A percentile compares a stretch with the other conserved stretches of the same genome.
Conservation (phyloP, 2,797 vertebrate genomes). For the Mus spretus region DNA sequence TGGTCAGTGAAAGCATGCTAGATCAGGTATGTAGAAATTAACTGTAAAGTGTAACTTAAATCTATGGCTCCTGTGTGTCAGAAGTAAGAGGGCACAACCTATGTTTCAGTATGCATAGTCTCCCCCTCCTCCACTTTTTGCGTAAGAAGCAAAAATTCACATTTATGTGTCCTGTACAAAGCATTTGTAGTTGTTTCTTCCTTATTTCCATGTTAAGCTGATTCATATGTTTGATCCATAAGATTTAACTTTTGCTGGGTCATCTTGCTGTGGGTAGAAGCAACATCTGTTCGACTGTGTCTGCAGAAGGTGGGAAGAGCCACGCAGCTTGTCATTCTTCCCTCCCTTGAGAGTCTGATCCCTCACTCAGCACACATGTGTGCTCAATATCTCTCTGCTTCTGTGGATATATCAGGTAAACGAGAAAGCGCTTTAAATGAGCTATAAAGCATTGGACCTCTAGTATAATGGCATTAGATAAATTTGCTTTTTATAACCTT, state of each 20-base stretch:
- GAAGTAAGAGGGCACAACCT: neutral
- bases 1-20: slow-evolving; percentile 90
- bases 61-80: neutral
- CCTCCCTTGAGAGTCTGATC: neutral
- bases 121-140: neutral
- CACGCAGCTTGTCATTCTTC: neutral
- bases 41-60: slow-evolving; percentile 61
- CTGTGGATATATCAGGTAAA: slow-evolving; percentile 44
- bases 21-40: slow-evolving; percentile 92
- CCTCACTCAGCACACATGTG: neutral
- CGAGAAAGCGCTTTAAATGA: slow-evolving; percentile 51
- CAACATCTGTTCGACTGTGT: slow-evolving; percentile 48
- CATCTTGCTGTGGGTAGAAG: slow-evolving; percentile 54
- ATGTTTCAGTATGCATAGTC: slow-evolving; percentile 22
- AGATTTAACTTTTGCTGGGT: slow-evolving; percentile 64
- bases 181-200: slow-evolving; percentile 62
- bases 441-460: neutral
- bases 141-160: slow-evolving; percentile 5
- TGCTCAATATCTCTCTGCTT: neutral
- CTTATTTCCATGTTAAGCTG: slow-evolving; percentile 69
- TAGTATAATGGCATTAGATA: slow-evolving; percentile 20
- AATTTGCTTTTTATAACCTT: slow-evolving; percentile 57
- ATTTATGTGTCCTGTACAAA: neutral
- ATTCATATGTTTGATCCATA: slow-evolving; percentile 63
- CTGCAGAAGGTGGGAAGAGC: neutral